These are phyloP conservation scores for Philopedon plagiatum DNA, from an alignment of 2,888 invertebrate species.

Conservation along the genomic window DNA sequence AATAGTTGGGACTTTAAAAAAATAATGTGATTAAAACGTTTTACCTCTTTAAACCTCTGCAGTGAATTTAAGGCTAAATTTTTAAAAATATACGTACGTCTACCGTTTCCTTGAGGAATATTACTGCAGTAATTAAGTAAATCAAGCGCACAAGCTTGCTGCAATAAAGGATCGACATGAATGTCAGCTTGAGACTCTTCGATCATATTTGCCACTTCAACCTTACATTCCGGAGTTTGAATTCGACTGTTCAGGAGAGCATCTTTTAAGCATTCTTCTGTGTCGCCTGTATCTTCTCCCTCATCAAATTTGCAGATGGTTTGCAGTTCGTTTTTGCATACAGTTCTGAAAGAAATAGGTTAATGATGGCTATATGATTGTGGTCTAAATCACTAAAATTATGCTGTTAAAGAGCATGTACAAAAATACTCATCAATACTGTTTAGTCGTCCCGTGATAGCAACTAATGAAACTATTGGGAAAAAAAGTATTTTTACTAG, in stretches of 20 bases:
- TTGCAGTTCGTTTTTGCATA: slow-evolving; percentile 83
- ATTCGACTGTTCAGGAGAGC: slow-evolving; percentile 83
- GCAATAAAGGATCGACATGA: slow-evolving; percentile 93
- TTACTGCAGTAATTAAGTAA: slow-evolving; percentile 84
- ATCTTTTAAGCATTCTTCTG: slow-evolving; percentile 94
- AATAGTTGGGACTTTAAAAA: too few species aligned
- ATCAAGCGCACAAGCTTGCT: slow-evolving; percentile 90
- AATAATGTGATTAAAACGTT: too few species aligned
- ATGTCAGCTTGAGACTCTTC: slow-evolving; percentile 94
- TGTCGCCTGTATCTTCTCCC: slow-evolving; percentile 73
- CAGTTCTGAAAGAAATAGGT: slow-evolving; percentile 70
- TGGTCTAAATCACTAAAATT: neutral
- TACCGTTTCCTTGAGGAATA: slow-evolving; percentile 89
- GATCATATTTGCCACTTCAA: slow-evolving; percentile 90
- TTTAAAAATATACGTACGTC: slow-evolving; percentile 78
- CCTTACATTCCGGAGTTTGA: slow-evolving; percentile 81
- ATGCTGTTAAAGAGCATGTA: too few species aligned
- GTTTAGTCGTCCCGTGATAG: too few species aligned
- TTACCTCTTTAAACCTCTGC: too few species aligned
- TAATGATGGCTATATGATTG: neutral
- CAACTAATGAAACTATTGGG: too few species aligned
- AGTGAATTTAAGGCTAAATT: neutral
- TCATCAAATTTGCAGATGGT: slow-evolving; percentile 73
- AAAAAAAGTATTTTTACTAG: too few species aligned
- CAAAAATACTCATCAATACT: too few species aligned